A percentile compares a stretch with the other conserved stretches of the same genome.
Conservation (phyloP, 2,113 vertebrate genomes). For the Salvelinus namaycush region DNA sequence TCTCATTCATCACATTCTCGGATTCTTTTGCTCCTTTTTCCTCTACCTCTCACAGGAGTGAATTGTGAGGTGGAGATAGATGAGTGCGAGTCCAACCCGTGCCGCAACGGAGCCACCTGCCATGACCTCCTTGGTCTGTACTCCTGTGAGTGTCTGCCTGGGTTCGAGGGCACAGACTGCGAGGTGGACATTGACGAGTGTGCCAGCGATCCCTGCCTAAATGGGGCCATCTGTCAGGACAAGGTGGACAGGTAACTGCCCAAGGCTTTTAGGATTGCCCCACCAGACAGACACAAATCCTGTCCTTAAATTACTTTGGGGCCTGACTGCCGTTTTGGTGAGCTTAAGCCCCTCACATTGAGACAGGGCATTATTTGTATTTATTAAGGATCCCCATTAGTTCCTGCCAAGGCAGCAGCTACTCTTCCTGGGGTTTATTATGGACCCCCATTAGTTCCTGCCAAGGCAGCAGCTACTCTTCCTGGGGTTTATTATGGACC, state of each 20-base stretch:
- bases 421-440: too few relatives aligned
- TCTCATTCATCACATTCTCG: background rate
- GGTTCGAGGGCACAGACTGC: conserved; percentile 79
- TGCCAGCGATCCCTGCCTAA: conserved; percentile 81
- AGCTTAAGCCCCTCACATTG: background rate
- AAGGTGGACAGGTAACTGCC: conserved; percentile 78
- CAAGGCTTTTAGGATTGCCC: too few relatives aligned
- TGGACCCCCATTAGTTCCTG: too few relatives aligned
- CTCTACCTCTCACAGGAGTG: conserved; percentile 66
- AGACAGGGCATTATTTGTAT: background rate
- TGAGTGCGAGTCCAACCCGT: conserved; percentile 84
- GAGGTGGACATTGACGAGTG: conserved; percentile 87
- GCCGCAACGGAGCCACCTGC: conserved; percentile 82
- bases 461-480: too few relatives aligned
- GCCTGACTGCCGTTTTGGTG: background rate
- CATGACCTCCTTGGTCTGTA: conserved; percentile 81
- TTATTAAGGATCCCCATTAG: too few relatives aligned
- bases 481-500: too few relatives aligned
- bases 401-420: too few relatives aligned
- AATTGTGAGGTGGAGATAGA: conserved; percentile 89
- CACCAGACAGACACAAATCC: background rate
- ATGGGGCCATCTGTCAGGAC: conserved; percentile 78
- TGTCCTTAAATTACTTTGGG: background rate
- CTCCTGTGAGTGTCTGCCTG: conserved; percentile 80
- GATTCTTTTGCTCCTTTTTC: background rate